Evolutionary conservation across 2,888 invertebrate species (phyloP).

Genomic region (Drosophila lacicola): DNA sequence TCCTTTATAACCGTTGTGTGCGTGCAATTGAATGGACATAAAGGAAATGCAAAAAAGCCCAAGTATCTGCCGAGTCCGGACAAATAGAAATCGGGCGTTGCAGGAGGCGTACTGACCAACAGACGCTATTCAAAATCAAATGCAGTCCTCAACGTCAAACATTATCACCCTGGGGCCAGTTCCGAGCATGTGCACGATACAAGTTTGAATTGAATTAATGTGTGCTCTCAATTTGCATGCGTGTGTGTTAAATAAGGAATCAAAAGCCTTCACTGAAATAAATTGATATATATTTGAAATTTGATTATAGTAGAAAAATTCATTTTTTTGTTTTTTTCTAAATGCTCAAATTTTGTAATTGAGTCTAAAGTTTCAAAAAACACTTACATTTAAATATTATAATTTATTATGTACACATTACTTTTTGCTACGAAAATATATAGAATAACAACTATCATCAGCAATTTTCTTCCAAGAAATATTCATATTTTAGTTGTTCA

Average conservation of each 20-base stretch:
- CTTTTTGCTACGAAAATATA: no score
- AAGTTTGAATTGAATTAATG: conserved; percentile 4
- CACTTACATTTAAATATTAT: no score
- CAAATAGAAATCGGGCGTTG: conserved; percentile 42
- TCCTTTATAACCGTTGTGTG: conserved; percentile 6
- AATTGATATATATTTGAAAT: no score
- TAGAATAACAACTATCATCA: no score
- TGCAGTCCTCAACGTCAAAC: conserved; percentile 3
- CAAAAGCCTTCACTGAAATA: not conserved
- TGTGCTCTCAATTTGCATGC: conserved; percentile 5
- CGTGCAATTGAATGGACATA: conserved; percentile 29
- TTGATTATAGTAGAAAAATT: no score
- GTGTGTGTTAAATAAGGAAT: not conserved
- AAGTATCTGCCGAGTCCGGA: conserved; percentile 36
- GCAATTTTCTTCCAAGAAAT: no score
- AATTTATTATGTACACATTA: no score
- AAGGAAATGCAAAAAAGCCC: conserved; percentile 48
- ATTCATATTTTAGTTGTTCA: no score
- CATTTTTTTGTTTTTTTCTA: no score
- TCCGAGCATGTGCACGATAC: not conserved
- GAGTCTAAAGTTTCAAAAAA: no score
- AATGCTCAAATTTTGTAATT: no score
- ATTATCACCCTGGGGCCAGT: conserved; percentile 17
- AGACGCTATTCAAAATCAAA: conserved; percentile 34
- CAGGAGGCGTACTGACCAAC: conserved; percentile 34